These are phyloP conservation scores for Drosophila atripex DNA, from an alignment of 2,888 invertebrate genomes.

Conservation along the genomic window DNA sequence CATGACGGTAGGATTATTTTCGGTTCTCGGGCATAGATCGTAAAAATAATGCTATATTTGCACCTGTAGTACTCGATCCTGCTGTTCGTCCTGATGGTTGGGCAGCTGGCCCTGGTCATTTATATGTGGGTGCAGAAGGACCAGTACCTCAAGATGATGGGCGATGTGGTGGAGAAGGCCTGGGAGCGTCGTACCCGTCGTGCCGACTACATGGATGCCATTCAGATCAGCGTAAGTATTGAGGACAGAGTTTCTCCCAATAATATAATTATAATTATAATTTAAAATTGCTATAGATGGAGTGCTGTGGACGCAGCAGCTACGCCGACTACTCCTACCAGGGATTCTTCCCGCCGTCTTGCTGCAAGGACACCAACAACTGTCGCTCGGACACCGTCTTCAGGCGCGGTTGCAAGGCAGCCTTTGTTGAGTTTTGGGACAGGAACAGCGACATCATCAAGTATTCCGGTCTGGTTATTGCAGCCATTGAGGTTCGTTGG, in stretches of 20 bases:
- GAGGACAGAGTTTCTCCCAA: neutral
- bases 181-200: conserved; percentile 80
- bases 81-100: conserved; percentile 89
- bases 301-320: conserved; percentile 81
- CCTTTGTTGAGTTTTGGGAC: conserved; percentile 84
- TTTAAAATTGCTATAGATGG: conserved; percentile 60
- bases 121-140: conserved; percentile 88
- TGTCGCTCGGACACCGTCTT: conserved; percentile 76
- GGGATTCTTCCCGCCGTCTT: conserved; percentile 80
- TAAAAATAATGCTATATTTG: neutral
- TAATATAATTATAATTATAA: neutral
- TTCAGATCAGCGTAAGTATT: conserved; percentile 79
- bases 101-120: conserved; percentile 90
- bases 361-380: conserved; percentile 77
- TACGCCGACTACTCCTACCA: conserved; percentile 78
- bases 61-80: conserved; percentile 88
- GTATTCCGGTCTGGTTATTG: conserved; percentile 88
- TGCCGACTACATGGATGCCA: conserved; percentile 81
- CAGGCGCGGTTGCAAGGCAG: conserved; percentile 76
- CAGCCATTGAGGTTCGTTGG: conserved; percentile 88
- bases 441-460: conserved; percentile 85
- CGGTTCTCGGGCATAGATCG: accelerated
- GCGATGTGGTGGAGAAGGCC: conserved; percentile 85
- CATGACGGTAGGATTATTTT: conserved; percentile 87
- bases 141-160: conserved; percentile 85